A percentile compares a stretch with the other conserved stretches of the same genome.
These are phyloP conservation scores for Erethizon dorsatum DNA, from an alignment of 2,797 vertebrate species.

Conservation along the genomic window DNA sequence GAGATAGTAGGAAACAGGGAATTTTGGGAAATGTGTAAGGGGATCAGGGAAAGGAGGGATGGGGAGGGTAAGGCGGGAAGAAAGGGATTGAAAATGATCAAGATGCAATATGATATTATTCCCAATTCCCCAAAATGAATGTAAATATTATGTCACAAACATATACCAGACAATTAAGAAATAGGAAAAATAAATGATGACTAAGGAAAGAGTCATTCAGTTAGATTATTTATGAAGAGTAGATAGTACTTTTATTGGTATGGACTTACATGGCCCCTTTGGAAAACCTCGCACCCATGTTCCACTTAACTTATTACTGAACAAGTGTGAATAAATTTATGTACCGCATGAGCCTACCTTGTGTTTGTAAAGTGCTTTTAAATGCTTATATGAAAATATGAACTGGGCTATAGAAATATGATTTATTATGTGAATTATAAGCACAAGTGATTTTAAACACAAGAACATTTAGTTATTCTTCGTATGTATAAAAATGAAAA, in stretches of 20 bases:
- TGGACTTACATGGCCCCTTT: background rate
- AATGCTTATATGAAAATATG: constrained; percentile 35
- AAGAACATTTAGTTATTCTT: background rate
- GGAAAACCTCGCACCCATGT: background rate
- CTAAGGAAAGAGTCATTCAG: background rate
- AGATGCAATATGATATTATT: background rate
- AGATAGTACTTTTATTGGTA: background rate
- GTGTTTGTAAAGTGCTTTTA: background rate
- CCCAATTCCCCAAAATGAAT: background rate
- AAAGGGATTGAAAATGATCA: background rate
- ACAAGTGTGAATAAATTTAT: background rate
- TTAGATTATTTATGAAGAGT: constrained; percentile 46
- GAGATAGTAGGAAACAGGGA: background rate
- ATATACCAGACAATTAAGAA: background rate
- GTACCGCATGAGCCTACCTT: background rate
- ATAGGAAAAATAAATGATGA: background rate
- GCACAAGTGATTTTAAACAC: background rate
- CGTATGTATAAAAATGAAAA: background rate
- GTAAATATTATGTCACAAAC: background rate
- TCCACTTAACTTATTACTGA: background rate
- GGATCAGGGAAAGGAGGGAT: background rate
- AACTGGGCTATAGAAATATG: background rate
- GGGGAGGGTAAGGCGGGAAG: background rate
- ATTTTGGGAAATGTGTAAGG: background rate
- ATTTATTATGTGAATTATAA: constrained; percentile 40